Base-by-base conservation (phyloP, 2,797 vertebrate genomes). In the Dendrocincla tyrannina region DNA sequence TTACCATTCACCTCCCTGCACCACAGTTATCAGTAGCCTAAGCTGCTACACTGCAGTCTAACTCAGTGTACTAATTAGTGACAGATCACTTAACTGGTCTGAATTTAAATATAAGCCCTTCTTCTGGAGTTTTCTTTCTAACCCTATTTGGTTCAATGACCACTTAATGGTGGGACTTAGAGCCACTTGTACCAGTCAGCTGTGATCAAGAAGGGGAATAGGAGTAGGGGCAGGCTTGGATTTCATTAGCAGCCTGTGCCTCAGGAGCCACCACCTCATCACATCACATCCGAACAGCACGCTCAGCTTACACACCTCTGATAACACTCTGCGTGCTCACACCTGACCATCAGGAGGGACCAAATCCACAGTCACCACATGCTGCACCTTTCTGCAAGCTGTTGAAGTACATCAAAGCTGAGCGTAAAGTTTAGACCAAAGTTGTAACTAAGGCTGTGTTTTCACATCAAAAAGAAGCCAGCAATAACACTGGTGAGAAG, bases 51-150 rank as follows among this genome's bases (percentile, higher is more conserved):
- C 28, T 22, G 4, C 32, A 68, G 28, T 17, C 20, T 28, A 83
- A 79, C n/a, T 85, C 55, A 32, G 25, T 25, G 28, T 70, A 56
- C 52, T 67, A 59, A 84, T 69, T 39, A 80, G 63, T 69, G 83
- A 79, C 47, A 73, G 41, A 67, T 63, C 53, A 24, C 59, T 79
- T 58, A 82, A 50, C 80, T 52, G 50, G 93, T 52, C n/a, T 44
- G 46, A 64, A 92, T 79, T 90, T 89, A 79, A 94, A 93, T 85
- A 67, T 53, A 82, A 90, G 7, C 35, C 41, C 20, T 85, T 78
- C 27, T 91, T 75, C n/a, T 66, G 16, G 20, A 62, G 18, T 85
- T 94, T 75, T 80, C 27, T 60, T 84, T 69, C 85, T 66, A 91
- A 75, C 5, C 4, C 8, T 41, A n/a, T 69, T 92, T 79, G 11